These are phyloP conservation scores for Heliornis fulica DNA, from an alignment of 2,113 vertebrate genomes.

Conservation along the genomic window DNA sequence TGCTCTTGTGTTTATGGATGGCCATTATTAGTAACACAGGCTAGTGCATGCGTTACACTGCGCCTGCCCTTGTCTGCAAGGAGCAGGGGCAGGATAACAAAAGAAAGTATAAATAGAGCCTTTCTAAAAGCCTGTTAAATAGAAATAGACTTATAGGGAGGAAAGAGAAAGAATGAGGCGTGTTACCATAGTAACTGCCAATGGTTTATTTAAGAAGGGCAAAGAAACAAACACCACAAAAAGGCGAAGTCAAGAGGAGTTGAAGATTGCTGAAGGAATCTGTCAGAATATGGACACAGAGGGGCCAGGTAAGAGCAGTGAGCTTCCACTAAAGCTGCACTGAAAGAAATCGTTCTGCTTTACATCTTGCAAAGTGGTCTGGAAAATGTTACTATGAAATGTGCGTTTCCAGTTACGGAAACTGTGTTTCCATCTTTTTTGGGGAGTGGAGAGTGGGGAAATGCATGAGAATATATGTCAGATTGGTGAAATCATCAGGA, in stretches of 20 bases:
- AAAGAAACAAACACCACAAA: constrained; percentile 52
- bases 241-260: background rate
- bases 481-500: background rate
- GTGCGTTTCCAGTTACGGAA: background rate
- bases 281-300: background rate
- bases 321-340: background rate
- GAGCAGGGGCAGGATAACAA: constrained; percentile 37
- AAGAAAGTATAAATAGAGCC: constrained; percentile 53
- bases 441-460: background rate
- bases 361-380: background rate
- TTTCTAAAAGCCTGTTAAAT: constrained; percentile 31
- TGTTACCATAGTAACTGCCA: constrained; percentile 54
- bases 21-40: constrained; percentile 53
- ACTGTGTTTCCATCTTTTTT: background rate
- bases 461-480: background rate
- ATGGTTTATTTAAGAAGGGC: constrained; percentile 59
- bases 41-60: background rate
- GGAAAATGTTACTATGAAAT: background rate
- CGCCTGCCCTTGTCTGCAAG: constrained; percentile 33
- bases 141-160: constrained; percentile 43
- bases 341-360: background rate
- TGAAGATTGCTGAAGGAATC: background rate
- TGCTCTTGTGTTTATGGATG: background rate
- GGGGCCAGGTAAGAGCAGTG: background rate
- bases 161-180: background rate